A percentile compares a stretch with the other conserved stretches of the same genome.
phyloP scores from a whole-genome alignment of 2,113 vertebrate genomes.

The Varanus salvator region DNA sequence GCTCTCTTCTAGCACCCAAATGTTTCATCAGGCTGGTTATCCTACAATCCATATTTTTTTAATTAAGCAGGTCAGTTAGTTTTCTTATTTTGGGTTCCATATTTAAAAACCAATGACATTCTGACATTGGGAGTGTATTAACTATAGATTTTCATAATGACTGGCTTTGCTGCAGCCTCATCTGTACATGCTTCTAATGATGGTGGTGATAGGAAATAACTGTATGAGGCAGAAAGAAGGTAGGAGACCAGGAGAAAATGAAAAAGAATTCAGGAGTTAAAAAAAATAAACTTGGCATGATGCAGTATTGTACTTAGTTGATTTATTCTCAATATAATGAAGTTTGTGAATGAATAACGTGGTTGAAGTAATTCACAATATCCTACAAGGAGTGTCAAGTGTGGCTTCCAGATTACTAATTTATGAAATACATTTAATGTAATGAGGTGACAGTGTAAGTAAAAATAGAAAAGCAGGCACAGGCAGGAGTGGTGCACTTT shows the following conservation, averaged over 20 bases:
- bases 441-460: conserved; percentile 78
- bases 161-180: conserved; percentile 77
- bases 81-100: conserved; percentile 87
- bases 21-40: conserved; percentile 78
- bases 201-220: conserved; percentile 48
- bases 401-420: conserved; percentile 80
- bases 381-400: conserved; percentile 78
- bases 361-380: conserved; percentile 76
- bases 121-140: conserved; percentile 93
- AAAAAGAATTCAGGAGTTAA: conserved; percentile 63
- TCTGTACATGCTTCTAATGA: conserved; percentile 76
- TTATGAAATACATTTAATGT: conserved; percentile 83
- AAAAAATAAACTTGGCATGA: conserved; percentile 72
- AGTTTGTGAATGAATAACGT: conserved; percentile 82
- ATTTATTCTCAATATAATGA: conserved; percentile 82
- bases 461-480: conserved; percentile 74
- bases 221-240: conserved; percentile 25
- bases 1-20: conserved; percentile 71
- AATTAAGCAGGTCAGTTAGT: conserved; percentile 85
- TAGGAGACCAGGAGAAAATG: conserved; percentile 52
- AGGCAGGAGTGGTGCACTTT: conserved; percentile 1
- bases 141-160: conserved; percentile 93
- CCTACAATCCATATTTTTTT: conserved; percentile 86
- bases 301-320: conserved; percentile 75
- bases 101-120: conserved; percentile 87